A percentile compares a stretch with the other conserved stretches of the same genome.
Conservation (phyloP, 2,888 invertebrate genomes). For the Merodon equestris region DNA sequence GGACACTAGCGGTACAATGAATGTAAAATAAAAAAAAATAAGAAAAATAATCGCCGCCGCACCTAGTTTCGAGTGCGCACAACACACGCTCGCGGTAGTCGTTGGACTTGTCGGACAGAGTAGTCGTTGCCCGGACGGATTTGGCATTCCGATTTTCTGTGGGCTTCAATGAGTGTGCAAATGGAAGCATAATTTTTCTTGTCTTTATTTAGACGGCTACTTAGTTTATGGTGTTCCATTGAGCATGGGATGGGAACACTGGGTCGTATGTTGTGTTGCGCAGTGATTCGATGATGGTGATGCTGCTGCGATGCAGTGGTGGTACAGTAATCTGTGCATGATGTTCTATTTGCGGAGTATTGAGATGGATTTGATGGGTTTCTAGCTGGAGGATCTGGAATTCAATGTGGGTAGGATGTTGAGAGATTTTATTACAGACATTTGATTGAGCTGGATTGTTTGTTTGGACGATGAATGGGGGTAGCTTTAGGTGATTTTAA, state of each 20-base stretch:
- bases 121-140: constrained; percentile 7
- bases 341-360: constrained; percentile 60
- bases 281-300: neutral
- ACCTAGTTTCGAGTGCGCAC: constrained; percentile 54
- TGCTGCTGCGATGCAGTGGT: constrained; percentile 27
- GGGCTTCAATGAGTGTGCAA: constrained; percentile 65
- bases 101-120: constrained; percentile 34
- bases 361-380: constrained; percentile 64
- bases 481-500: constrained; percentile 28
- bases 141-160: constrained; percentile 41
- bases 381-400: constrained; percentile 31
- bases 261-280: neutral
- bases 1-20: constrained; percentile 54
- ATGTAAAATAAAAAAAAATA: too few species aligned
- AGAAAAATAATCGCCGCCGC: too few species aligned
- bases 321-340: constrained; percentile 57
- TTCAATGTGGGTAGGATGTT: constrained; percentile 56
- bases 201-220: constrained; percentile 68
- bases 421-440: constrained; percentile 51
- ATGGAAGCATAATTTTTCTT: constrained; percentile 68
- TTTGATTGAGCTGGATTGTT: constrained; percentile 43
- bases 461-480: constrained; percentile 40
- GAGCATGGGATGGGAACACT: constrained; percentile 41
- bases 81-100: constrained; percentile 12
- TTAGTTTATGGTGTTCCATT: constrained; percentile 66